Evolutionary conservation across 2,888 invertebrate genomes (phyloP).

Genomic region (Drosophila quinaria): DNA sequence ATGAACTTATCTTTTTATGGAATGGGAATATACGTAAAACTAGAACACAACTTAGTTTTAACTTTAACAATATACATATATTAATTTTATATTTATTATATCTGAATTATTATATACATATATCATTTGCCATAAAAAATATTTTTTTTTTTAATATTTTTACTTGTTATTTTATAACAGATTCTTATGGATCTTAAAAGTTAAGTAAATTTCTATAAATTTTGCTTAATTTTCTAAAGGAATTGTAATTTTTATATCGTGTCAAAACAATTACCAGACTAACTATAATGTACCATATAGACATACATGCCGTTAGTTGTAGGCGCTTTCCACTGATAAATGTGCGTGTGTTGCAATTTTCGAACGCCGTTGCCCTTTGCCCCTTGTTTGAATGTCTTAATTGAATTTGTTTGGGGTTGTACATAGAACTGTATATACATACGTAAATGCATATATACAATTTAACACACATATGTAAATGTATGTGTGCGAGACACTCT

Average conservation of each 20-base stretch:
- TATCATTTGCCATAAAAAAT: too few species aligned
- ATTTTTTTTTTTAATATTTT: too few species aligned
- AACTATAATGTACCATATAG: neutral
- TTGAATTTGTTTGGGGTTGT: slow-evolving; percentile 74
- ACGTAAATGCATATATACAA: slow-evolving; percentile 3
- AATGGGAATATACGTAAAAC: too few species aligned
- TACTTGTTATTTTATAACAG: too few species aligned
- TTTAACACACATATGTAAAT: slow-evolving; percentile 5
- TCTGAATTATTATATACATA: too few species aligned
- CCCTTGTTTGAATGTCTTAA: slow-evolving; percentile 61
- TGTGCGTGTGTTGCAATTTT: slow-evolving; percentile 73
- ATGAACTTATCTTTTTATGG: too few species aligned
- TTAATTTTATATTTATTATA: too few species aligned
- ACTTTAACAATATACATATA: too few species aligned
- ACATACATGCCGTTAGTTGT: slow-evolving; percentile 20
- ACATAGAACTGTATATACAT: slow-evolving; percentile 10
- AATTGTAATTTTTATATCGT: neutral
- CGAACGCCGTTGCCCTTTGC: slow-evolving; percentile 36
- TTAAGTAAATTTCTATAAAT: too few species aligned
- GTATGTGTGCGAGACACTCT: slow-evolving; percentile 26
- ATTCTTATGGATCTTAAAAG: too few species aligned
- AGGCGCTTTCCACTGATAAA: slow-evolving; percentile 53
- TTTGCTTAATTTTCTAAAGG: too few species aligned
- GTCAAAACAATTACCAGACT: neutral
- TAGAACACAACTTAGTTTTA: too few species aligned